Evolutionary conservation across 2,888 invertebrate genomes (phyloP).

Genomic region (Electrophaes corylata): DNA sequence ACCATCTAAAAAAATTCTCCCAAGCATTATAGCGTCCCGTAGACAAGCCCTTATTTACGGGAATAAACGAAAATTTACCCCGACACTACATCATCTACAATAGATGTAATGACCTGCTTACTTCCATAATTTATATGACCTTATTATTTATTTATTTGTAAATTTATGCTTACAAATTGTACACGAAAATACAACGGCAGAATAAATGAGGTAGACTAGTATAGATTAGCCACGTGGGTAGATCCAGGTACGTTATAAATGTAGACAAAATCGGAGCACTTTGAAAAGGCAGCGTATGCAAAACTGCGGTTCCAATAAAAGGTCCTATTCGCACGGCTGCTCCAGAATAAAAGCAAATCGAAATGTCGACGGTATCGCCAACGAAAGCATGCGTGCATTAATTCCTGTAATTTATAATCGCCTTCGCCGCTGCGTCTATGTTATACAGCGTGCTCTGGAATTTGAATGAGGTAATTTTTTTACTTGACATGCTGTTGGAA

Average conservation of each 20-base stretch:
- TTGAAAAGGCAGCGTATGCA: slow-evolving; percentile 25
- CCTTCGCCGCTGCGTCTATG: slow-evolving; percentile 36
- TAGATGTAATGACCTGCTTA: too few species aligned
- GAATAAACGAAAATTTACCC: too few species aligned
- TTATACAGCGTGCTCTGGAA: slow-evolving; percentile 23
- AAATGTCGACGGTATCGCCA: slow-evolving; percentile 36
- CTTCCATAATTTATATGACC: too few species aligned
- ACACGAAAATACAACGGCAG: background rate
- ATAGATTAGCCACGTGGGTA: slow-evolving; percentile 7
- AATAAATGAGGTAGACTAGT: background rate
- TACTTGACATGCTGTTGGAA: too few species aligned
- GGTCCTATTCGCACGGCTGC: slow-evolving; percentile 26
- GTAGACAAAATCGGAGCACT: slow-evolving; percentile 19
- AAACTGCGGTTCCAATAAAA: slow-evolving; percentile 28
- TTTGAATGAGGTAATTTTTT: too few species aligned
- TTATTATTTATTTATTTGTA: too few species aligned
- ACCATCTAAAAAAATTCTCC: too few species aligned
- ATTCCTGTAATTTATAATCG: slow-evolving; percentile 56
- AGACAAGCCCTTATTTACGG: too few species aligned
- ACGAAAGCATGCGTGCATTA: slow-evolving; percentile 54
- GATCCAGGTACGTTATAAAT: background rate
- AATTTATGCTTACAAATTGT: too few species aligned
- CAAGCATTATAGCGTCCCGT: too few species aligned
- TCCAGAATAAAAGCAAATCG: slow-evolving; percentile 30
- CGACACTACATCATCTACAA: too few species aligned